Conservation (phyloP, 2,797 vertebrate species). For the Distichodus sexfasciatus region DNA sequence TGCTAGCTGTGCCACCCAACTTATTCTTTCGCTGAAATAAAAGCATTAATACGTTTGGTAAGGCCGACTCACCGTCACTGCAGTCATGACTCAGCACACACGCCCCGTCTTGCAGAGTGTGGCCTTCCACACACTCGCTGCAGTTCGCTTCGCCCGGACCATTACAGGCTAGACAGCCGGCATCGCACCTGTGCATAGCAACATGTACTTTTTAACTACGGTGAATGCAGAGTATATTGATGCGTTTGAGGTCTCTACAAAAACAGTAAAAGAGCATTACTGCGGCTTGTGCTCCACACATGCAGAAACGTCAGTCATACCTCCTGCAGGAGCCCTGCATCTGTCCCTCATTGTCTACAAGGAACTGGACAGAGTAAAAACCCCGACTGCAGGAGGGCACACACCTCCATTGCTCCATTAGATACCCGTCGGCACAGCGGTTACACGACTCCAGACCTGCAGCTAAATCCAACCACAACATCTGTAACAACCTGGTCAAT, state of each 20-base stretch:
- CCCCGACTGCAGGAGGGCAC: conserved; percentile 83
- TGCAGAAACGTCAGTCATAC: too few species aligned
- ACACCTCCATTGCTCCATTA: conserved; percentile 91
- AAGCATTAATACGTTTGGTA: neutral
- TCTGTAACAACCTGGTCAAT: neutral
- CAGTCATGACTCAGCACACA: conserved; percentile 87
- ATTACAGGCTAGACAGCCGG: conserved; percentile 87
- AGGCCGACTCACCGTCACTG: conserved; percentile 84
- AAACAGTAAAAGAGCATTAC: too few species aligned
- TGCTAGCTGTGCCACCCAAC: neutral
- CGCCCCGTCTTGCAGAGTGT: conserved; percentile 79
- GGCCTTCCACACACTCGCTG: conserved; percentile 85
- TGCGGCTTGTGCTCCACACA: neutral
- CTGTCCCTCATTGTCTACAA: conserved; percentile 73
- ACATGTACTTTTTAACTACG: neutral
- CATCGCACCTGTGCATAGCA: conserved; percentile 80
- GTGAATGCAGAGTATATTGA: neutral
- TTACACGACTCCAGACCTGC: conserved; percentile 83
- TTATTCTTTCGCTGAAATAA: neutral
- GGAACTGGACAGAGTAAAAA: conserved; percentile 78
- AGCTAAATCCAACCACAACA: conserved; percentile 65
- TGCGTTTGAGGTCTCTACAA: too few species aligned
- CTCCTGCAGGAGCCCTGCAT: conserved; percentile 81
- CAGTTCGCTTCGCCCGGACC: conserved; percentile 85
- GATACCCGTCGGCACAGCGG: conserved; percentile 81